Evolutionary conservation across 2,888 invertebrate species (phyloP), one percentile per base, ranked within the genome.

Genomic region (Epiblema foenella): DNA sequence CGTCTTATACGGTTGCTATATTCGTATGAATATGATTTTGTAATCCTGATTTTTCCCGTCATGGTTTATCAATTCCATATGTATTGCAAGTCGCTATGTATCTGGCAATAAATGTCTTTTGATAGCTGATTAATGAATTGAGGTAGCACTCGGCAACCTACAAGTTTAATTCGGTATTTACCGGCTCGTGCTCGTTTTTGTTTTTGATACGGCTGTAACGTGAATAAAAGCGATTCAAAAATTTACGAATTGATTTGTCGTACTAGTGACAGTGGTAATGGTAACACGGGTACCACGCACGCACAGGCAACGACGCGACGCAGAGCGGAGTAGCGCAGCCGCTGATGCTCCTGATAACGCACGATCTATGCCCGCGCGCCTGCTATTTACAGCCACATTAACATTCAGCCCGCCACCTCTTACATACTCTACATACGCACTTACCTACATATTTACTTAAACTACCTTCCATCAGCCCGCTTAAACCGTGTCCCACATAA

Each of bases 281-380:
- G 56, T 56, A 56, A 56, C 20, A 24, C 54, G 8, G 20, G 54
- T 20, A 24, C 54, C 24, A 15, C 15, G 24, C 54, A 18, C 24
- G 24, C 15, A 15, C 54, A 18, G 42, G 29, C 20, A n/a, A 8
- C 24, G 33, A 8, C 20, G 58, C 24, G 39, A 33, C 9, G 33
- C 33, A 33, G 33, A 39, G 39, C 39, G 5, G 49, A 62, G 62
- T 15, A 60, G 60, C 39, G 57, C 37, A 24, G 12, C 33, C 62
- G 68, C 54, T 51, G 58, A 69, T 69, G 63, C 18, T 17, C 39
- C 54, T 39, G 69, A 69, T 69, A 69, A 52, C 63, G 69, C 69
- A 57, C 64, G 69, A 69, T 52, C 57, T 64, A 64, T 63, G 60
- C 54, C 24, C 49, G 69, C 24, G 56, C 62, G 49, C 37, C 37